These are phyloP conservation scores for Heliornis fulica DNA, from an alignment of 2,113 vertebrate species.

Conservation along the genomic window DNA sequence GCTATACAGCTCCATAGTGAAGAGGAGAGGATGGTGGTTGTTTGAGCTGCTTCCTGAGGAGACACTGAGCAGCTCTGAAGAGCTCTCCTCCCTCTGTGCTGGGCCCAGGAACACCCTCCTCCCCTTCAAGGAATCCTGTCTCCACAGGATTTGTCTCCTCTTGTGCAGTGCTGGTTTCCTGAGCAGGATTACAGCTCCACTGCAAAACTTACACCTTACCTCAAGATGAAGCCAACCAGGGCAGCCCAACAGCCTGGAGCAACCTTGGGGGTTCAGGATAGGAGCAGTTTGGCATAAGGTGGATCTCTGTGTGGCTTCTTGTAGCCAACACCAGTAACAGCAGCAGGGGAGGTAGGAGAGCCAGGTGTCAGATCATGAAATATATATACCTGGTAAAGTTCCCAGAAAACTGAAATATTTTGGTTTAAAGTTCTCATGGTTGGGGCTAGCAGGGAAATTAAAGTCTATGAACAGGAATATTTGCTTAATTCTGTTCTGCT, in stretches of 20 bases:
- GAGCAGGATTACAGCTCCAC: not conserved
- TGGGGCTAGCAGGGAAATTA: not conserved
- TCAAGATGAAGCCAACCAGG: not conserved
- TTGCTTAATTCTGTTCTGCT: not conserved
- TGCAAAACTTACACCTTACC: not conserved
- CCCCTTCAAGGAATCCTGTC: not conserved
- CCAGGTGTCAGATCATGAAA: not conserved
- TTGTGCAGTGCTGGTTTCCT: not conserved
- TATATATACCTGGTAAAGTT: not conserved
- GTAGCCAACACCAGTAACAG: not conserved
- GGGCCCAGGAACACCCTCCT: rapidly evolving
- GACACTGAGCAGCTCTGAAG: not conserved
- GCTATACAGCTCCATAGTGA: not conserved
- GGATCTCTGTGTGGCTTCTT: not conserved
- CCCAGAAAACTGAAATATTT: not conserved
- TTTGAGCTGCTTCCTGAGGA: not conserved
- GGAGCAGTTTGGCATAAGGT: not conserved
- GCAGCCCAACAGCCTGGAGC: not conserved
- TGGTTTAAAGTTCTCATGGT: not conserved
- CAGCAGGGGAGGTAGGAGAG: not conserved
- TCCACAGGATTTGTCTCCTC: not conserved
- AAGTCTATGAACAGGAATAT: not conserved
- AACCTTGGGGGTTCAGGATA: not conserved
- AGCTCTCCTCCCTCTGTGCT: not conserved
- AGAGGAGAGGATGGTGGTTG: not conserved